Percentiles rank a stretch among this genome's conserved stretches.
phyloP scores from a whole-genome alignment of 2,797 vertebrate species.

The Spinus olivaceus region DNA sequence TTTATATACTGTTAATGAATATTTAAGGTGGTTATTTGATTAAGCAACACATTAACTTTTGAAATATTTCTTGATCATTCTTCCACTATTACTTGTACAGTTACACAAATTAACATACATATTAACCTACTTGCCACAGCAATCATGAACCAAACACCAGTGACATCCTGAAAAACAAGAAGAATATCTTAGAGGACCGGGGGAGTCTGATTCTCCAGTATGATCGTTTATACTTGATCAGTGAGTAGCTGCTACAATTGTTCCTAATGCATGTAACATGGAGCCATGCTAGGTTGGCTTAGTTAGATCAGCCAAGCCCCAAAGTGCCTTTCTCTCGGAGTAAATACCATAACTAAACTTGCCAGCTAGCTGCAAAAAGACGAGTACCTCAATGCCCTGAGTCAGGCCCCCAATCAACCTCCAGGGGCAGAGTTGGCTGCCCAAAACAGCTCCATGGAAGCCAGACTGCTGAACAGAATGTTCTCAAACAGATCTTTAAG shows the following conservation, averaged over 20 bases:
- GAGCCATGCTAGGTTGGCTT: background rate
- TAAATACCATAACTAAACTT: background rate
- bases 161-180: background rate
- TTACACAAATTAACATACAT: background rate
- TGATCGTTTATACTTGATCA: background rate
- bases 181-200: background rate
- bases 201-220: background rate
- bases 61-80: background rate
- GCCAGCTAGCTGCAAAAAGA: background rate
- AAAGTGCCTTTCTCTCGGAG: background rate
- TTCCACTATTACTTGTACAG: background rate
- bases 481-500: background rate
- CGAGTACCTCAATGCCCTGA: background rate
- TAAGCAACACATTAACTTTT: background rate
- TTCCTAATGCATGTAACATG: background rate
- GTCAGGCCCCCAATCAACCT: background rate
- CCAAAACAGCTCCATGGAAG: background rate
- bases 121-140: background rate
- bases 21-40: background rate
- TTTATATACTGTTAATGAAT: background rate
- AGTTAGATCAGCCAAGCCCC: background rate
- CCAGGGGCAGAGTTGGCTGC: background rate
- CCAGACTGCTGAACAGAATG: background rate
- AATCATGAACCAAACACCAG: background rate
- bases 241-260: background rate